These are phyloP conservation scores for Neopipo cinnamomea DNA, from an alignment of 2,113 vertebrate species.

Conservation along the genomic window DNA sequence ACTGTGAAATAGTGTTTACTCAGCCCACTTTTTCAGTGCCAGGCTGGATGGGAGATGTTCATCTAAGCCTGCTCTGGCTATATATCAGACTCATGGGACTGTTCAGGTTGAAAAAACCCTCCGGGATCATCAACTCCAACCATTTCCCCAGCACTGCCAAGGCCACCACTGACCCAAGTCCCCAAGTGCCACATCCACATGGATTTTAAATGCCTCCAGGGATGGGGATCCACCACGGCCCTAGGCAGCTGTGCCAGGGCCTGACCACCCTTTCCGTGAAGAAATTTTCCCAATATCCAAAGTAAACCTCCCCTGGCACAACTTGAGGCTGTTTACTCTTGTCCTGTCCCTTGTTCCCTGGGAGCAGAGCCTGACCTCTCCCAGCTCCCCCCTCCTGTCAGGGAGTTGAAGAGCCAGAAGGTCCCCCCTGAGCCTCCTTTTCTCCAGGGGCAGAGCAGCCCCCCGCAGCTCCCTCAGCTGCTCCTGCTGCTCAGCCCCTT, in stretches of 20 bases:
- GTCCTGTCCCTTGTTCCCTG: neutral
- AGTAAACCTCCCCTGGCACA: neutral
- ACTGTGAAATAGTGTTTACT: accelerated
- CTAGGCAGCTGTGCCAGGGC: neutral
- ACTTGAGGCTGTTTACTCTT: accelerated
- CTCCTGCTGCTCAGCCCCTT: neutral
- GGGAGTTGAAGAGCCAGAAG: neutral
- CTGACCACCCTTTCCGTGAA: neutral
- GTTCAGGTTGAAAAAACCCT: neutral
- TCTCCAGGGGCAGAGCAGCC: no score
- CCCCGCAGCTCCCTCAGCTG: neutral
- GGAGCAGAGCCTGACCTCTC: accelerated
- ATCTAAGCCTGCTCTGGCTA: neutral
- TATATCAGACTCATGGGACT: neutral
- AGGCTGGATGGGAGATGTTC: neutral
- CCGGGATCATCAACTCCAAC: neutral
- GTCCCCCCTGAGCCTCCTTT: neutral
- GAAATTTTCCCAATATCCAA: accelerated
- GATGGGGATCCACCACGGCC: no score
- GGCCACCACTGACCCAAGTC: neutral
- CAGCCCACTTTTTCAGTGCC: neutral
- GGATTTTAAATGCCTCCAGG: neutral
- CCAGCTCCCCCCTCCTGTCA: neutral
- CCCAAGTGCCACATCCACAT: neutral
- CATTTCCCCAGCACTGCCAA: neutral